phyloP scores from a whole-genome alignment of 2,888 invertebrate species.

The Eutolmus rufibarbis region DNA sequence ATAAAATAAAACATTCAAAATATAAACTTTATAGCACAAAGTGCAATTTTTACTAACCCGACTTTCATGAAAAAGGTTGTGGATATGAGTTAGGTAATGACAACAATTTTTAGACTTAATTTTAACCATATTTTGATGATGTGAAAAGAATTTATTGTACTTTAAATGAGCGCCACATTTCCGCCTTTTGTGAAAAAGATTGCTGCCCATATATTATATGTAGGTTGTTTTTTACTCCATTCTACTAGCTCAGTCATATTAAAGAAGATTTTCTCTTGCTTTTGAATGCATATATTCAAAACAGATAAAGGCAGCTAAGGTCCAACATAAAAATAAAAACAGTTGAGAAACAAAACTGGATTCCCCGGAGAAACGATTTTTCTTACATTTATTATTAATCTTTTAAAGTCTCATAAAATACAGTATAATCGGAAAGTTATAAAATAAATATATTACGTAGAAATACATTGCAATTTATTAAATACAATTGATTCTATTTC shows the following conservation, averaged over 20 bases:
- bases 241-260: neutral
- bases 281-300: neutral
- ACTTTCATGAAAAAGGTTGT: no score
- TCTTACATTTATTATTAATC: constrained; percentile 33
- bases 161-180: no score
- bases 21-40: no score
- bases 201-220: no score
- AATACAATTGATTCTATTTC: constrained; percentile 23
- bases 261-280: neutral
- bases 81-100: no score
- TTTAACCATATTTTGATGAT: no score
- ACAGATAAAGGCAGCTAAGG: neutral
- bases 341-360: neutral
- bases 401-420: constrained; percentile 24
- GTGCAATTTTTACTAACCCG: no score
- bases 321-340: neutral
- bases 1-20: no score
- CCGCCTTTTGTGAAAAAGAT: no score
- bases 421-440: constrained; percentile 34
- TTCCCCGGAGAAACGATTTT: constrained; percentile 34
- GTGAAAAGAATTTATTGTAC: no score
- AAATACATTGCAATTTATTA: constrained; percentile 28
- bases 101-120: no score
- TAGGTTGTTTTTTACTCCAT: neutral
- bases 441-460: constrained; percentile 33